These are phyloP conservation scores for Sphaerodactylus townsendi DNA, from an alignment of 2,113 vertebrate species.

Conservation along the genomic window DNA sequence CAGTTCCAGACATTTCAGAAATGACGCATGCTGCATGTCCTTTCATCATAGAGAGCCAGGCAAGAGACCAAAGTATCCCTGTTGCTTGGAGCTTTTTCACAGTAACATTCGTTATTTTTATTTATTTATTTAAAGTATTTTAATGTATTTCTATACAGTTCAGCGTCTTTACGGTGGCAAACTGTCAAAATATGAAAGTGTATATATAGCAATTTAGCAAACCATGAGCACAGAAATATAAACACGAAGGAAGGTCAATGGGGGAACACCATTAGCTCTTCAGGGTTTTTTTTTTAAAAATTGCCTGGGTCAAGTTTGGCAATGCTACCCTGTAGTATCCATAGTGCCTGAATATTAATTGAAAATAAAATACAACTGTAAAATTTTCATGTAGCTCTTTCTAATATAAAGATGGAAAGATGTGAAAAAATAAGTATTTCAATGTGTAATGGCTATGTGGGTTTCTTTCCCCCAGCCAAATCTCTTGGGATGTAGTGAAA, in stretches of 20 bases:
- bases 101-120: no score
- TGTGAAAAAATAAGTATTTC: not conserved
- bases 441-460: not conserved
- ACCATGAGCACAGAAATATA: no score
- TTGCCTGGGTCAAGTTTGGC: not conserved
- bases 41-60: not conserved
- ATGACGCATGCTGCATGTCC: not conserved
- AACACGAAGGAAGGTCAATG: no score
- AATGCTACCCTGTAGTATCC: not conserved
- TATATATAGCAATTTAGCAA: no score
- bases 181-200: no score
- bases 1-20: not conserved
- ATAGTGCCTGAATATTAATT: not conserved
- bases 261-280: no score
- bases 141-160: no score
- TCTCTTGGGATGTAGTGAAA: not conserved
- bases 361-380: not conserved
- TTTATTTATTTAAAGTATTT: no score
- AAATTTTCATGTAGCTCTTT: not conserved
- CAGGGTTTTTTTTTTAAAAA: not conserved
- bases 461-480: not conserved
- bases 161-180: no score
- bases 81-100: not conserved
- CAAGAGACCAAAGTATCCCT: not conserved
- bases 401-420: not conserved